phyloP scores from a whole-genome alignment of 2,888 invertebrate genomes.

The Plebejus anna region DNA sequence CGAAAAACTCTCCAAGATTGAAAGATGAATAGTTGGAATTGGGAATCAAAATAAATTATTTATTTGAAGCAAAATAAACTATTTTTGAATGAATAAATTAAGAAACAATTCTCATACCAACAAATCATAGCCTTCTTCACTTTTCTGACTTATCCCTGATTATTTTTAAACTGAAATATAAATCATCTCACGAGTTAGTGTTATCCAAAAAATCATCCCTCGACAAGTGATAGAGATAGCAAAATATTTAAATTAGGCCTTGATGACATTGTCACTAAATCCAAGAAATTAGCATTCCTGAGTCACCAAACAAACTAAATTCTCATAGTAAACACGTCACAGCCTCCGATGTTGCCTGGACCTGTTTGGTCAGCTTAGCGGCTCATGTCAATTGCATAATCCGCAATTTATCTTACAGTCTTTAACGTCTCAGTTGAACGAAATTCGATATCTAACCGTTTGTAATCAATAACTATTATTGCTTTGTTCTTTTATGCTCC shows the following conservation, averaged over 20 bases:
- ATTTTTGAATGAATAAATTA: too few species aligned
- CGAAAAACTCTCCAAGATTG: background rate
- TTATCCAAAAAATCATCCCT: too few species aligned
- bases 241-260: too few species aligned
- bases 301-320: background rate
- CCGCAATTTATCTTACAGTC: background rate
- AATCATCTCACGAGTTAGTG: too few species aligned
- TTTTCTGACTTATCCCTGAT: too few species aligned
- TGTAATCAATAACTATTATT: background rate
- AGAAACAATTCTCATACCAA: too few species aligned
- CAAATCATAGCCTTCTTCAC: too few species aligned
- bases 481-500: background rate
- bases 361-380: background rate
- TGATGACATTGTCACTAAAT: background rate
- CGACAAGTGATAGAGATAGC: too few species aligned
- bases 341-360: constrained; percentile 1
- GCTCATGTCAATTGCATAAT: constrained; percentile 10
- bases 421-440: background rate
- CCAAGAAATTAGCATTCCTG: background rate
- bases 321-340: background rate
- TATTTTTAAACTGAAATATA: too few species aligned
- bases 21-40: too few species aligned
- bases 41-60: too few species aligned
- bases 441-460: background rate
- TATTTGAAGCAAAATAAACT: too few species aligned